Percentiles rank a stretch among this genome's conserved stretches.
phyloP scores from a whole-genome alignment of 2,888 invertebrate species.

The Euphydryas editha region DNA sequence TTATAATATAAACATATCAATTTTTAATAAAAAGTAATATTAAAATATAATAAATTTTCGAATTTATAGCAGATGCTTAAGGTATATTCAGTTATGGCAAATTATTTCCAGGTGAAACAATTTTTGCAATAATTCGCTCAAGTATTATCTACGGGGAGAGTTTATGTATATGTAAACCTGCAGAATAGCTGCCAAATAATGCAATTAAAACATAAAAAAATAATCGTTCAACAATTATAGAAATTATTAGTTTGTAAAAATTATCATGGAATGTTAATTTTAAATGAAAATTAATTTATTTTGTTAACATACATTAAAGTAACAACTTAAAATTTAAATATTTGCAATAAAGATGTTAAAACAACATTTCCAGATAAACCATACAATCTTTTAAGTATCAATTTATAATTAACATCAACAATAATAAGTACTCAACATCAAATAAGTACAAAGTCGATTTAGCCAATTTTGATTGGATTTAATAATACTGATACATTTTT shows the following conservation, averaged over 20 bases:
- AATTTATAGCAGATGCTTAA: not conserved
- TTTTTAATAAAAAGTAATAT: not conserved
- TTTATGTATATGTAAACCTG: not conserved
- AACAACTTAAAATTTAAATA: constrained; percentile 15
- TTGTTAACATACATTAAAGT: not conserved
- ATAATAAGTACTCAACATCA: not conserved
- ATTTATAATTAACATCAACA: constrained; percentile 3
- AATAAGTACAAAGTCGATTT: constrained; percentile 19
- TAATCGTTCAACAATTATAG: not conserved
- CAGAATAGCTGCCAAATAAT: not conserved
- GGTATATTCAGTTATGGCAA: not conserved
- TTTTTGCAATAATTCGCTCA: not conserved
- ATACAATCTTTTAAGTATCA: constrained; percentile 4
- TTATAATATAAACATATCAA: not conserved
- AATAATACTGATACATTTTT: constrained; percentile 52
- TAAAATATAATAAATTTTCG: not conserved
- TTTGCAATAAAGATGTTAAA: constrained; percentile 10
- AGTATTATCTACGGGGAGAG: too few species aligned
- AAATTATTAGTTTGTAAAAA: not conserved
- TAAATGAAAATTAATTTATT: not conserved
- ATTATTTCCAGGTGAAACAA: not conserved
- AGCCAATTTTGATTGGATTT: constrained; percentile 25
- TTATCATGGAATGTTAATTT: constrained; percentile 21
- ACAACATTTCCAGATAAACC: constrained; percentile 8
- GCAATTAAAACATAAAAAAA: not conserved